Percentiles rank a stretch among this genome's conserved stretches.
Evolutionary conservation across 2,888 invertebrate genomes (phyloP).

Genomic region (Tanaodytes sp.): DNA sequence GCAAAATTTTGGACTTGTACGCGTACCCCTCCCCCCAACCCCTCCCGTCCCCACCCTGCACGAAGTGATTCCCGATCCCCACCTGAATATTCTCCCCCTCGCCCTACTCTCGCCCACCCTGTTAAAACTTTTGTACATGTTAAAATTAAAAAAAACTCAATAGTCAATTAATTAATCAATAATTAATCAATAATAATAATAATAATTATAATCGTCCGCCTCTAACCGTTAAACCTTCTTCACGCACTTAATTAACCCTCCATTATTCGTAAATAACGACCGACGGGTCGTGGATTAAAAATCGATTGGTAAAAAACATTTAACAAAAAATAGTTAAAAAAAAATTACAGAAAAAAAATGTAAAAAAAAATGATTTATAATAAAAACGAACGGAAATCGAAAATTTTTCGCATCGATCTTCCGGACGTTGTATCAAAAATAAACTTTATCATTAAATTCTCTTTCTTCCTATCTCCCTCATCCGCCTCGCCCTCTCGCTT

Average conservation of each 20-base stretch:
- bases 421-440: slow-evolving; percentile 73
- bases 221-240: slow-evolving; percentile 55
- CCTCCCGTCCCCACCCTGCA: slow-evolving; percentile 8
- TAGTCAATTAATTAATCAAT: slow-evolving; percentile 26
- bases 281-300: slow-evolving; percentile 61
- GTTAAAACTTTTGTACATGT: slow-evolving; percentile 43
- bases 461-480: no score
- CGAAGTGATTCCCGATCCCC: no score
- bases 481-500: slow-evolving; percentile 23
- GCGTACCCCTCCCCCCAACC: slow-evolving; percentile 3
- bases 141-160: slow-evolving; percentile 42
- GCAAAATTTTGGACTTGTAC: slow-evolving; percentile 26
- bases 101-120: slow-evolving; percentile 1
- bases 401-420: slow-evolving; percentile 69
- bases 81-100: no score
- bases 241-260: slow-evolving; percentile 58
- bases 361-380: not conserved
- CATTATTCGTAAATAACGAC: slow-evolving; percentile 61
- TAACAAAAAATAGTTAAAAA: slow-evolving; percentile 66
- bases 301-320: slow-evolving; percentile 71
- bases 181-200: slow-evolving; percentile 15
- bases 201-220: slow-evolving; percentile 62
- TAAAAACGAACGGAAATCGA: slow-evolving; percentile 46
- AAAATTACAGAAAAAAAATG: slow-evolving; percentile 44
- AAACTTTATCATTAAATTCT: slow-evolving; percentile 63